A percentile compares a stretch with the other conserved stretches of the same genome.
phyloP scores from a whole-genome alignment of 2,113 vertebrate species.

The Aegithalos caudatus region DNA sequence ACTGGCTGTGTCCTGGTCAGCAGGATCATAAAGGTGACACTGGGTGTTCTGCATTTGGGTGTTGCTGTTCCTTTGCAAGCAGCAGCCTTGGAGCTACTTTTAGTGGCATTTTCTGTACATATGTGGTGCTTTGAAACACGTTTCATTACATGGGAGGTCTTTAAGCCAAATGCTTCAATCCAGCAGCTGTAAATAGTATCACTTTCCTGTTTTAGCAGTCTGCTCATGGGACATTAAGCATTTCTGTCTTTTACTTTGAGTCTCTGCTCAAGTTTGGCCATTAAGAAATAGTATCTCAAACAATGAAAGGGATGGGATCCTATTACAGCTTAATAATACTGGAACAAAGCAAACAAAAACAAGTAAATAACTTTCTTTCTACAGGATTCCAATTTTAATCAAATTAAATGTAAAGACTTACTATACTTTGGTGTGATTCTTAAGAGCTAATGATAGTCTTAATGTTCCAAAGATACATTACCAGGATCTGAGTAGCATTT shows the following conservation, averaged over 20 bases:
- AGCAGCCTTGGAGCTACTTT: not conserved
- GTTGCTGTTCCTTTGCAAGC: not conserved
- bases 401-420: not conserved
- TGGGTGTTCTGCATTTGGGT: not conserved
- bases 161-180: not conserved
- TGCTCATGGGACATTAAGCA: not conserved
- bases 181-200: constrained; percentile 41
- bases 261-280: not conserved
- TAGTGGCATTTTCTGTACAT: not conserved
- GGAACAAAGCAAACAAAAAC: not conserved
- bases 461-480: not conserved
- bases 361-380: not conserved
- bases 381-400: not conserved
- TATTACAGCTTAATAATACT: not conserved
- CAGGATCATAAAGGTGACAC: not conserved
- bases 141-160: not conserved
- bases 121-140: not conserved
- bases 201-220: constrained; percentile 28
- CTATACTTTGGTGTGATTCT: not conserved
- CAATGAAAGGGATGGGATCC: not conserved
- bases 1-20: not conserved
- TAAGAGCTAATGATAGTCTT: not conserved
- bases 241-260: constrained; percentile 21
- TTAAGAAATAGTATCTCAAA: not conserved
- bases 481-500: not conserved